Conservation (phyloP, 2,797 vertebrate genomes). For the Ciconia nigra region DNA sequence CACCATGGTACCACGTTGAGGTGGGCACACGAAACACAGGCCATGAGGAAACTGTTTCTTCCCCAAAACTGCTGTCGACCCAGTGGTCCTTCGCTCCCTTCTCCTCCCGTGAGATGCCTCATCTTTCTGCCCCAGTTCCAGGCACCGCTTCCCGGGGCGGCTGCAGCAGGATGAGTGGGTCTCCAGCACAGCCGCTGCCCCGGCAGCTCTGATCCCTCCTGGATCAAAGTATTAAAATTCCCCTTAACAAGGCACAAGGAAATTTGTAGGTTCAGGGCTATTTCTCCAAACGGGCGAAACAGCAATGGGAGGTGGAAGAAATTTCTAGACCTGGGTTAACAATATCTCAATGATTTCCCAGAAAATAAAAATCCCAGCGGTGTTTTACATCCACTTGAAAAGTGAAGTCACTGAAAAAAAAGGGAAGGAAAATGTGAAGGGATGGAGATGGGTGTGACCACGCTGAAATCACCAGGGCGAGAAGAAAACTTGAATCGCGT, state of each 20-base stretch:
- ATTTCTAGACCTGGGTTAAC: background rate
- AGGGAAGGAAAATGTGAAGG: background rate
- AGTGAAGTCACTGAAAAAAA: background rate
- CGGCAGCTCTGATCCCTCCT: background rate
- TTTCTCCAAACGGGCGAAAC: too few relatives aligned
- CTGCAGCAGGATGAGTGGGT: background rate
- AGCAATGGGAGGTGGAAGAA: background rate
- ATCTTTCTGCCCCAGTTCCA: background rate
- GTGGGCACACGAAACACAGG: background rate
- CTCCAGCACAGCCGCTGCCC: background rate
- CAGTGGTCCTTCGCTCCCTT: accelerated
- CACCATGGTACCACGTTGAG: background rate
- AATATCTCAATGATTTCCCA: background rate
- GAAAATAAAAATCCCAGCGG: background rate
- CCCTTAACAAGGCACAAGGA: background rate
- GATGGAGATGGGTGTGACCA: background rate
- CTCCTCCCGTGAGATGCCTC: accelerated
- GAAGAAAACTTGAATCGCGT: background rate
- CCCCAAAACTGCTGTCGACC: accelerated
- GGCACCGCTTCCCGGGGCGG: accelerated
- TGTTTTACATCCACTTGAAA: background rate
- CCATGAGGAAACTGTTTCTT: accelerated
- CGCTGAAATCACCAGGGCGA: background rate
- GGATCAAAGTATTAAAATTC: background rate
- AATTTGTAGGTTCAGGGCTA: background rate